Conservation (phyloP, 2,113 vertebrate species). For the Gallinago paraguaiae region DNA sequence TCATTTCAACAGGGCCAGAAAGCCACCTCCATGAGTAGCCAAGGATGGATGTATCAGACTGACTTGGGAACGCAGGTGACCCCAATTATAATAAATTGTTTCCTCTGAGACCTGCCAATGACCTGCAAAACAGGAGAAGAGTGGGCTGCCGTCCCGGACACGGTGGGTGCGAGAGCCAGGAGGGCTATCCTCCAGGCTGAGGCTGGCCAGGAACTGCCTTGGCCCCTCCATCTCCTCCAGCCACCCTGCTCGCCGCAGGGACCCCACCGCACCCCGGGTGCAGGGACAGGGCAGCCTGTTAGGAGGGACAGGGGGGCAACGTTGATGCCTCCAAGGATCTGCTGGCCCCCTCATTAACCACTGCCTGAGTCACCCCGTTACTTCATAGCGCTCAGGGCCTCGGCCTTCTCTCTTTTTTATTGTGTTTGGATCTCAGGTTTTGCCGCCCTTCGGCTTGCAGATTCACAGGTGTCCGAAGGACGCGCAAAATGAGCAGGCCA, state of each 20-base stretch:
- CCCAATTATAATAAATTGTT: not conserved
- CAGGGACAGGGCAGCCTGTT: not conserved
- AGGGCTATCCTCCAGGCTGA: not conserved
- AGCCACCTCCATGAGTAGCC: not conserved
- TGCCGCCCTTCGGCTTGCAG: not conserved
- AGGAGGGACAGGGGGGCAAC: not conserved
- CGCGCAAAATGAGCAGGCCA: not conserved
- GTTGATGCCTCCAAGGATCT: not conserved
- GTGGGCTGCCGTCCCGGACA: not conserved
- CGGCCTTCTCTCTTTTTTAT: not conserved
- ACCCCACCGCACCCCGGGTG: accelerated
- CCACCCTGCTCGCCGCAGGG: not conserved
- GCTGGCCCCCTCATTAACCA: not conserved
- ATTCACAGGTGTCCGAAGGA: not conserved
- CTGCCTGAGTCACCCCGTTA: not conserved
- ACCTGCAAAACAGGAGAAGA: not conserved
- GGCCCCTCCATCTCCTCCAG: not conserved
- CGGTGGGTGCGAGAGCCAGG: accelerated
- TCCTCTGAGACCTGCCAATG: not conserved
- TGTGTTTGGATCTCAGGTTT: accelerated
- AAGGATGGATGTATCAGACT: not conserved
- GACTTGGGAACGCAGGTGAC: not conserved
- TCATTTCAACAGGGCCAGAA: not conserved
- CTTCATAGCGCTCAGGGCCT: not conserved
- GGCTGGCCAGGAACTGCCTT: not conserved